These are phyloP conservation scores for Hesperophylax magnus DNA, from an alignment of 1,140 invertebrate genomes.

Conservation along the genomic window DNA sequence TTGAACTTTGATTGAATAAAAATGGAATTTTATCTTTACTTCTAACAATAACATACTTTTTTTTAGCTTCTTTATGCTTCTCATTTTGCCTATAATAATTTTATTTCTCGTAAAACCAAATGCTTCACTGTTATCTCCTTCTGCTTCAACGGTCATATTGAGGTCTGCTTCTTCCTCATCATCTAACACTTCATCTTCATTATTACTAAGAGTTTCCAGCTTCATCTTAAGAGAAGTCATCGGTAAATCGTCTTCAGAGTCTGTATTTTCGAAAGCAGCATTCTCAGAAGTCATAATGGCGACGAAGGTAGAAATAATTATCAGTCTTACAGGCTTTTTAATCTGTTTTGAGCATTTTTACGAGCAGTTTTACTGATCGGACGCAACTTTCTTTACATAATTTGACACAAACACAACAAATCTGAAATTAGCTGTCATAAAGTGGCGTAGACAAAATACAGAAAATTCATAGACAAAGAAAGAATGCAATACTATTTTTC, in stretches of 20 bases:
- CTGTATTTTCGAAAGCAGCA: neutral
- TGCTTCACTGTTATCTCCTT: slow-evolving; percentile 22
- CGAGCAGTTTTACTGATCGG: neutral
- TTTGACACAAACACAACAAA: neutral
- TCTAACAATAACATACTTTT: neutral
- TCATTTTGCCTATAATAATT: slow-evolving; percentile 46
- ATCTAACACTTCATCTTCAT: neutral
- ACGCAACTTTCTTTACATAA: slow-evolving; percentile 2
- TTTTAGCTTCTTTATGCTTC: neutral
- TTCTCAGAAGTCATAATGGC: too few relatives aligned
- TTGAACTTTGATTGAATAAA: too few relatives aligned
- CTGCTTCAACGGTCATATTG: slow-evolving; percentile 53
- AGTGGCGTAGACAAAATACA: too few relatives aligned
- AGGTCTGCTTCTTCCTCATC: slow-evolving; percentile 40
- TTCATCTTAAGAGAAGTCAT: slow-evolving; percentile 35
- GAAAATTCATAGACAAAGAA: too few relatives aligned
- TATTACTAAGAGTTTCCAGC: slow-evolving; percentile 7
- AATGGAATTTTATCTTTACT: too few relatives aligned
- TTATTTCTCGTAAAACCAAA: slow-evolving; percentile 1
- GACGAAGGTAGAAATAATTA: too few relatives aligned
- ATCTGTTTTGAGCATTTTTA: too few relatives aligned
- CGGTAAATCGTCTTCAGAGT: slow-evolving; percentile 47
- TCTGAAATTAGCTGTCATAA: neutral
- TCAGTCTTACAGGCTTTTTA: too few relatives aligned
- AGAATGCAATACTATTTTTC: too few relatives aligned